These are phyloP conservation scores for Sula dactylatra DNA, from an alignment of 2,113 vertebrate species.

Conservation along the genomic window DNA sequence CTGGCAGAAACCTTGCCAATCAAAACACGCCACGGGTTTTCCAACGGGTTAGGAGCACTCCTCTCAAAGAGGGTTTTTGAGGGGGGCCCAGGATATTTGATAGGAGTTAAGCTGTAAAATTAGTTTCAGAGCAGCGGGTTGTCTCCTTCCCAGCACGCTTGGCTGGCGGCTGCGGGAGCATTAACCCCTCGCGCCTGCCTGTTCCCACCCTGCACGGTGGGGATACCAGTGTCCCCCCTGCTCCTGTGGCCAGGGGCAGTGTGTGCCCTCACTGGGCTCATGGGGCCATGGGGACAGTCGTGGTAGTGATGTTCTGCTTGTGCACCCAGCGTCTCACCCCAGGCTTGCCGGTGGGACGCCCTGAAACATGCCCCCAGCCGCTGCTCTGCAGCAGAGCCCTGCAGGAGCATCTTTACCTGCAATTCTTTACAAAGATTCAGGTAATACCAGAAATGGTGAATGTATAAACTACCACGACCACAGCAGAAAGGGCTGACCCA, in stretches of 20 bases:
- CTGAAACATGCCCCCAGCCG: rapidly evolving
- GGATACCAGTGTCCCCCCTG: rapidly evolving
- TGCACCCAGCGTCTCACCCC: rapidly evolving
- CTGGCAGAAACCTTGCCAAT: constrained; percentile 83
- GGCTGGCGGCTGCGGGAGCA: background rate
- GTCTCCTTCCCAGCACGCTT: constrained; percentile 79
- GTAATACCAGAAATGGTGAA: rapidly evolving
- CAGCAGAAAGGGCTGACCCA: background rate
- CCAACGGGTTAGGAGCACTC: constrained; percentile 78
- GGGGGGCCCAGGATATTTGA: constrained; percentile 78
- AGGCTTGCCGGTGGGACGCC: background rate
- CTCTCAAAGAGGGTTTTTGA: constrained; percentile 80
- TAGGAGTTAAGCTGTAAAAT: constrained; percentile 83
- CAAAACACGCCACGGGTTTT: constrained; percentile 81
- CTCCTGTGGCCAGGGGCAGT: rapidly evolving
- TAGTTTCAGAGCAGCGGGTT: constrained; percentile 82
- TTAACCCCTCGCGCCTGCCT: background rate
- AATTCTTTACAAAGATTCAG: background rate
- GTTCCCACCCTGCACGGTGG: rapidly evolving
- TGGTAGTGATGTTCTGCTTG: background rate
- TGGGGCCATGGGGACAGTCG: rapidly evolving
- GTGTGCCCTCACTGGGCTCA: background rate
- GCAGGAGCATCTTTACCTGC: background rate
- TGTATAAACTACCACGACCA: rapidly evolving
- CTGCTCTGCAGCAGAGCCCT: background rate